Base-by-base conservation (phyloP, 2,797 vertebrate genomes). In the Coregonus suidteri region DNA sequence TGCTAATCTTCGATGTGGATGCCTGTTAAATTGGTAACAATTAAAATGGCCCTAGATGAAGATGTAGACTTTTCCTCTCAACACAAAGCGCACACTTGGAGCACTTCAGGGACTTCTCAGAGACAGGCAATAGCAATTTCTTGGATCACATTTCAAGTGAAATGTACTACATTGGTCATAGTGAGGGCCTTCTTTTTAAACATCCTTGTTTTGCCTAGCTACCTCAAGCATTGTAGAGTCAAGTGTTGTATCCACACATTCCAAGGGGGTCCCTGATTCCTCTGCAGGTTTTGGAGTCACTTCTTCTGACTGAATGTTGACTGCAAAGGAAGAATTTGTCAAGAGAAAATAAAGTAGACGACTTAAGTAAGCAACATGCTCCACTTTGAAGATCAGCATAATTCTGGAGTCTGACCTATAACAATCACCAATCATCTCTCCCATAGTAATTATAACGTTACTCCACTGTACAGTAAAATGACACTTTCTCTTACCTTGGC, bases 291-390 rank as follows among this genome's bases (percentile, higher is more conserved):
- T 71, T 52, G 41, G 69, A 65, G 66, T 16, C 18, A 15, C 47
- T 52, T 53, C 64, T 34, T 70, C 71, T 54, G n/a, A 4, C 65
- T 76, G 73, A 79, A 81, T 41, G 71, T 41, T 34, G 54, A 71
- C 77, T 87, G 67, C 5, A 76, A 76, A 84, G 59, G 34, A 56
- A 65, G 6, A 78, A 34, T 75, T 18, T 52, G 13, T 35, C 37
- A 82, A 51, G 25, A 31, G 4, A 37, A 31, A 67, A 30, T 35
- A 1, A 67, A 30, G 31, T 59, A 73, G 9, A 20, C n/a, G 34
- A 15, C 6, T 35, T 35, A 37, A 11, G 31, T 25, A 62, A 37
- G 15, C 31, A 37, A 65, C 47, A 75, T 20, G 62, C 62, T 66
- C 37, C n/a, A n/a, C 69, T 71, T 20, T 64, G 18, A 51, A 20